These are phyloP conservation scores for Acrocephalus arundinaceus DNA, from an alignment of 2,113 vertebrate genomes.

Conservation along the genomic window DNA sequence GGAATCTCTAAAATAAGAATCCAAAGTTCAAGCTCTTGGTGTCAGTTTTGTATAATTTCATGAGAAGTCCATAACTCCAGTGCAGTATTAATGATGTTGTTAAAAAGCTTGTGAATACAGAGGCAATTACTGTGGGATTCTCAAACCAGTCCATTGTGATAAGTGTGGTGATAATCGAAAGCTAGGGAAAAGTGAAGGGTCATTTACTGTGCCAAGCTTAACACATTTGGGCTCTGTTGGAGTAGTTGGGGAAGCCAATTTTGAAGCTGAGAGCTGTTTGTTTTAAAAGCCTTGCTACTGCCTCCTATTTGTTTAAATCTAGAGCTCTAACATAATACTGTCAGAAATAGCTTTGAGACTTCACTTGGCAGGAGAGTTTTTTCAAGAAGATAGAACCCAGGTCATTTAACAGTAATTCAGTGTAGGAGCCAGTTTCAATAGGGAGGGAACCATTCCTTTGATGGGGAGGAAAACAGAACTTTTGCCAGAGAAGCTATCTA, in stretches of 20 bases:
- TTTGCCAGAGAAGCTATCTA: conserved; percentile 28
- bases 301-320: conserved; percentile 63
- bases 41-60: conserved; percentile 2
- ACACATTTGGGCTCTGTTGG: conserved; percentile 60
- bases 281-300: conserved; percentile 56
- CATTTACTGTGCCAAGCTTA: conserved; percentile 43
- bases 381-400: conserved; percentile 29
- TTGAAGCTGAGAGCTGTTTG: conserved; percentile 60
- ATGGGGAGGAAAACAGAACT: neutral
- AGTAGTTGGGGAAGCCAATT: conserved; percentile 25
- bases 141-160: conserved; percentile 22
- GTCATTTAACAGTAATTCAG: conserved; percentile 36
- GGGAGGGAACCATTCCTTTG: neutral
- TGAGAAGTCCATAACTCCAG: neutral
- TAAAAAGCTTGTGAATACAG: conserved; percentile 15
- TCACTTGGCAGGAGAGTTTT: conserved; percentile 30
- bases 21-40: conserved; percentile 34
- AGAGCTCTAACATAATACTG: conserved; percentile 30
- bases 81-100: conserved; percentile 10
- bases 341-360: conserved; percentile 40
- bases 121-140: neutral
- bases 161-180: conserved; percentile 30
- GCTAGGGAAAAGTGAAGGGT: conserved; percentile 45
- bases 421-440: neutral
- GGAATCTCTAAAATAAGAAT: conserved; percentile 45